Evolutionary conservation across 2,113 vertebrate genomes (phyloP).

Genomic region (Melierax canorus): DNA sequence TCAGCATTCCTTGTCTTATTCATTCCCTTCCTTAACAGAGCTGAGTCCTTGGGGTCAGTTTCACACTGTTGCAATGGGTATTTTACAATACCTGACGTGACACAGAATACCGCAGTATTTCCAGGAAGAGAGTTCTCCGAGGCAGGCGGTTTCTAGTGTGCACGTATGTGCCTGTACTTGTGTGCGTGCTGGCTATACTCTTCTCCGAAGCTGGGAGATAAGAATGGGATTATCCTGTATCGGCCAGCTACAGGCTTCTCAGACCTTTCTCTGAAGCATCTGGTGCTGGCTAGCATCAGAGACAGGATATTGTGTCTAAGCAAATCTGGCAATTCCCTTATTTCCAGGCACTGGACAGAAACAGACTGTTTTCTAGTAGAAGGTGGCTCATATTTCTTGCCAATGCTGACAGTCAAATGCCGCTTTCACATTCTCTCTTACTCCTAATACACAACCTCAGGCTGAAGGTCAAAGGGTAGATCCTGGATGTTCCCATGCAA

Average conservation of each 20-base stretch:
- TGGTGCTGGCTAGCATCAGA: constrained; percentile 19
- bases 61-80: not conserved
- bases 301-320: not conserved
- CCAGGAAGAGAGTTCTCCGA: not conserved
- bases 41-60: not conserved
- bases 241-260: not conserved
- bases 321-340: not conserved
- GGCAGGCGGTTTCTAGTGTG: not conserved
- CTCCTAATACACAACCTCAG: not conserved
- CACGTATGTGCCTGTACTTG: not conserved
- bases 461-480: constrained; percentile 51
- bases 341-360: constrained; percentile 37
- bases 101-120: not conserved
- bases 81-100: not conserved
- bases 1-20: not conserved
- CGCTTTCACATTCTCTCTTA: not conserved
- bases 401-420: not conserved
- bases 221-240: not conserved
- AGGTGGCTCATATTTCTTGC: constrained; percentile 34
- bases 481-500: constrained; percentile 42
- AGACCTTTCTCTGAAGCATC: not conserved
- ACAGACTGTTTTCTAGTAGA: constrained; percentile 11
- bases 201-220: not conserved
- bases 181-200: not conserved
- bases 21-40: not conserved